A percentile compares a stretch with the other conserved stretches of the same genome.
phyloP scores from a whole-genome alignment of 2,888 invertebrate species.

The Trissolcus brochymenae region DNA sequence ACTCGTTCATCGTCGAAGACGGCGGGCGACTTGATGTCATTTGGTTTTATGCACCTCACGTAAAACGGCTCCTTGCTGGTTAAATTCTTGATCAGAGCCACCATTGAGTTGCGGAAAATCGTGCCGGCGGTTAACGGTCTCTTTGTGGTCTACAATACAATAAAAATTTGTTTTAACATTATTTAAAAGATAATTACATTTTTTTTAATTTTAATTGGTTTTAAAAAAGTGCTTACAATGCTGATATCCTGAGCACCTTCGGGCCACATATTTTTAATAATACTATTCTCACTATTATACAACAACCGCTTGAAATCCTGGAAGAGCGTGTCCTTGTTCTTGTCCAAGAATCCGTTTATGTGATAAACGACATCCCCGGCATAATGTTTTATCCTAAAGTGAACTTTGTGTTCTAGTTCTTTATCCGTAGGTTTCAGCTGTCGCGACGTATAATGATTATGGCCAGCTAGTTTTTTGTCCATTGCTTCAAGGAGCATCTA shows the following conservation, averaged over 20 bases:
- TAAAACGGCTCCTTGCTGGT: constrained; percentile 97
- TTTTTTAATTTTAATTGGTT: no score
- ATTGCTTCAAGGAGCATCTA: constrained; percentile 92
- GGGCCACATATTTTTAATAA: constrained; percentile 95
- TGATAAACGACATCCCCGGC: constrained; percentile 97
- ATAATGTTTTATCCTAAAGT: constrained; percentile 93
- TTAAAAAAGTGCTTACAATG: constrained; percentile 78
- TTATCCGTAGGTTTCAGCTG: constrained; percentile 90
- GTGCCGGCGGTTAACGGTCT: constrained; percentile 96
- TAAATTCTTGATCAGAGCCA: constrained; percentile 90
- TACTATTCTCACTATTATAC: constrained; percentile 87
- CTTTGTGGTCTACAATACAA: constrained; percentile 87
- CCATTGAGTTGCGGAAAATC: constrained; percentile 96
- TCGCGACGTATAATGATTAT: constrained; percentile 93
- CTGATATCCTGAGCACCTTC: constrained; percentile 94
- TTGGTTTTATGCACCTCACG: constrained; percentile 98
- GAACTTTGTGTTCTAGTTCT: constrained; percentile 85
- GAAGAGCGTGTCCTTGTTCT: constrained; percentile 97
- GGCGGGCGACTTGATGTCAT: constrained; percentile 92
- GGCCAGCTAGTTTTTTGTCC: constrained; percentile 90
- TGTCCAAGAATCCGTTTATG: constrained; percentile 94
- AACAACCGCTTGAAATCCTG: constrained; percentile 97
- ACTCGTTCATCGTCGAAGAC: constrained; percentile 90
- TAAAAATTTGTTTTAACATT: no score
- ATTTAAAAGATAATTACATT: no score